Conservation (phyloP, 2,888 invertebrate genomes). For the Pardosa pseudoannulata region DNA sequence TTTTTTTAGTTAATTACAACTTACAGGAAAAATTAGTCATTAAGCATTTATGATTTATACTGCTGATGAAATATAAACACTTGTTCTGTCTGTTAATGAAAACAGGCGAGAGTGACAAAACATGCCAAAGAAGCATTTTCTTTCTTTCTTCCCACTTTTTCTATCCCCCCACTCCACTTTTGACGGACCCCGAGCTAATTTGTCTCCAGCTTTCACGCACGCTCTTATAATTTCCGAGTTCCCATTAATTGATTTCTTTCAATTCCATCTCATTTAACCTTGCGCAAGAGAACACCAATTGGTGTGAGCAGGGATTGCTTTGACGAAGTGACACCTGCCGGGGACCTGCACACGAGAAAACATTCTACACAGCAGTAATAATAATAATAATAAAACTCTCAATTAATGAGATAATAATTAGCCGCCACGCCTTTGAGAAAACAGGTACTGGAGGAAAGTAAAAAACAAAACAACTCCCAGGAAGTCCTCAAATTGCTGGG, state of each 20-base stretch:
- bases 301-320: not conserved
- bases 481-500: constrained; percentile 12
- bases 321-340: constrained; percentile 8
- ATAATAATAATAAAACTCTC: not conserved
- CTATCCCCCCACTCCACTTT: too few relatives aligned
- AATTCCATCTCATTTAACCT: not conserved
- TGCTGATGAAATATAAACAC: too few relatives aligned
- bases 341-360: not conserved
- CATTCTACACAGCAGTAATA: too few relatives aligned
- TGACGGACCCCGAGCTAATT: not conserved
- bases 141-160: too few relatives aligned
- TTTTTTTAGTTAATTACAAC: too few relatives aligned
- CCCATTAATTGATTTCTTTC: not conserved
- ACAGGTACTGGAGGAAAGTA: not conserved
- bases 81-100: too few relatives aligned
- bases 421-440: not conserved
- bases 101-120: too few relatives aligned
- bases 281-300: not conserved
- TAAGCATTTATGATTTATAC: too few relatives aligned
- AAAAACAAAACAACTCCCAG: not conserved
- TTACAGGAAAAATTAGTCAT: too few relatives aligned
- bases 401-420: constrained; percentile 16
- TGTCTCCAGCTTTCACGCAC: not conserved
- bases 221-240: not conserved
- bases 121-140: too few relatives aligned